A percentile compares a stretch with the other conserved stretches of the same genome.
Evolutionary conservation across 2,113 vertebrate genomes (phyloP).

Genomic region (Arothron firmamentum): DNA sequence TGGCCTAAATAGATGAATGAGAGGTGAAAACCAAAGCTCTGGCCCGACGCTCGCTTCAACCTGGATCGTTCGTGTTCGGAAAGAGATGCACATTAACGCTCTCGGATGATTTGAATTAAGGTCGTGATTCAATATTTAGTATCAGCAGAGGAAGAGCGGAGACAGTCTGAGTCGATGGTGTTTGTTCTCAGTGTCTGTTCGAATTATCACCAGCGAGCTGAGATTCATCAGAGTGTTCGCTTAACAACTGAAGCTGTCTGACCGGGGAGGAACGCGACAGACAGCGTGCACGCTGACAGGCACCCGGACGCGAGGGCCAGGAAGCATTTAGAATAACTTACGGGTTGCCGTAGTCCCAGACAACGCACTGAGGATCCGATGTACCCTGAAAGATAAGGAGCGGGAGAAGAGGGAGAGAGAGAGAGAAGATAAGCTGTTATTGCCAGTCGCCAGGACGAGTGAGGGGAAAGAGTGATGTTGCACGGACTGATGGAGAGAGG

Average conservation of each 20-base stretch:
- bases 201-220: conserved; percentile 56
- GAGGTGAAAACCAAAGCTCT: conserved; percentile 1
- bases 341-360: conserved; percentile 92
- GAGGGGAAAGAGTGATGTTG: conserved; percentile 56
- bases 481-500: conserved; percentile 49
- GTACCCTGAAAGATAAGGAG: conserved; percentile 81
- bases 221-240: conserved; percentile 56
- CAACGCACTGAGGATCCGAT: conserved; percentile 89
- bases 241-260: conserved; percentile 51
- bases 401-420: not conserved
- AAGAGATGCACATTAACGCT: not conserved
- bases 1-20: conserved; percentile 33
- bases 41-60: not conserved
- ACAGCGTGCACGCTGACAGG: conserved; percentile 18
- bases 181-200: conserved; percentile 51
- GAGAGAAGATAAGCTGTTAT: conserved; percentile 50
- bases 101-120: not conserved
- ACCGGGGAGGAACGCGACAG: conserved; percentile 28
- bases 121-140: not conserved
- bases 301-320: conserved; percentile 10
- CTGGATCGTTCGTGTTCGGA: not conserved
- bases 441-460: conserved; percentile 50
- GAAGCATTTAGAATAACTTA: conserved; percentile 76
- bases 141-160: no score
- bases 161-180: conserved; percentile 6